phyloP scores from a whole-genome alignment of 2,888 invertebrate species.

The Gastracanthus pulcherrimus region DNA sequence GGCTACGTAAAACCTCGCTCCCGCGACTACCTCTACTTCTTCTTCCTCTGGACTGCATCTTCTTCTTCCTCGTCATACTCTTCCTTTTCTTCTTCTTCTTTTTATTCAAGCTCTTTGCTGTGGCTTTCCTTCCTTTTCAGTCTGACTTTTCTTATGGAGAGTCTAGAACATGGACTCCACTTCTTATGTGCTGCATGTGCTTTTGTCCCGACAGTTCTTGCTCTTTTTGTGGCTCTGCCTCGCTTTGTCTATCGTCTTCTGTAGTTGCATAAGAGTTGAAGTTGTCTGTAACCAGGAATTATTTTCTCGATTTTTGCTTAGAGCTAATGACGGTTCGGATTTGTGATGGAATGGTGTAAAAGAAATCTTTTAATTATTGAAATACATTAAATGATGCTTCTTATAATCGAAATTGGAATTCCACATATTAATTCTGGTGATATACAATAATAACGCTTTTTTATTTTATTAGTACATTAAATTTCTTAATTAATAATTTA shows the following conservation, averaged over 20 bases:
- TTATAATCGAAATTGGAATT: too few relatives aligned
- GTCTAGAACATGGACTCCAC: constrained; percentile 5
- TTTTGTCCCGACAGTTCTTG: neutral
- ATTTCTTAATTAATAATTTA: too few relatives aligned
- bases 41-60: neutral
- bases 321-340: too few relatives aligned
- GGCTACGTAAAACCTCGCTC: constrained; percentile 12
- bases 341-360: too few relatives aligned
- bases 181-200: neutral
- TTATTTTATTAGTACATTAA: too few relatives aligned
- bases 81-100: too few relatives aligned
- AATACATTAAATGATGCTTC: too few relatives aligned
- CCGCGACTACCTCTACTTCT: neutral
- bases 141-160: neutral
- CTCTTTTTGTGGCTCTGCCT: neutral
- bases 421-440: too few relatives aligned
- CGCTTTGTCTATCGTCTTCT: constrained; percentile 3
- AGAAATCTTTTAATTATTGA: too few relatives aligned
- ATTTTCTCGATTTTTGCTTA: neutral
- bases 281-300: neutral
- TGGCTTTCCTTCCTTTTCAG: neutral
- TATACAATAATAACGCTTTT: too few relatives aligned
- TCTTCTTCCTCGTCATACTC: neutral
- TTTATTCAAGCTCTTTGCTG: too few relatives aligned
- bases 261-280: neutral